These are phyloP conservation scores for Thera britannica DNA, from an alignment of 2,888 invertebrate species.

Conservation along the genomic window DNA sequence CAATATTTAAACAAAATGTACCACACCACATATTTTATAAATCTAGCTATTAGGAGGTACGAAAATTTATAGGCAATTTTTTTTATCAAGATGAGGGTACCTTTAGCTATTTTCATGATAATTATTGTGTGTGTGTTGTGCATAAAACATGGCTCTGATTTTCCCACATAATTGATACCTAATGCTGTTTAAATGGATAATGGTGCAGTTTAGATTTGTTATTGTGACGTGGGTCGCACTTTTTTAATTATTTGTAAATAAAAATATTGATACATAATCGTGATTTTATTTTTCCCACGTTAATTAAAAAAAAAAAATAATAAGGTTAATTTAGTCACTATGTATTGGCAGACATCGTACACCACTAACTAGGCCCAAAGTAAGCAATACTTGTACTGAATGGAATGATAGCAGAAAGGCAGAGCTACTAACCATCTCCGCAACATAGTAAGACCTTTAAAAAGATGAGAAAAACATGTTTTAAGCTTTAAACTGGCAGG, in stretches of 20 bases:
- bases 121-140: constrained; percentile 3
- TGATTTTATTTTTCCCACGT: constrained; percentile 37
- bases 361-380: too few relatives aligned
- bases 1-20: constrained; percentile 17
- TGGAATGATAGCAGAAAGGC: too few relatives aligned
- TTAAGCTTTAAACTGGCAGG: too few relatives aligned
- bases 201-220: constrained; percentile 61
- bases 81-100: constrained; percentile 3
- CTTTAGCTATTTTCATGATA: background rate
- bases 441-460: too few relatives aligned
- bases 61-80: constrained; percentile 1
- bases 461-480: too few relatives aligned
- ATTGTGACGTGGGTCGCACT: constrained; percentile 63
- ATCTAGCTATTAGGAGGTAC: background rate
- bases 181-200: constrained; percentile 38
- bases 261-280: constrained; percentile 59
- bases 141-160: background rate
- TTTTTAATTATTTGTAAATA: constrained; percentile 77
- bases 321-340: too few relatives aligned
- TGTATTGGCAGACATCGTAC: too few relatives aligned
- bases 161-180: background rate
- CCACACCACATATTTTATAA: background rate
- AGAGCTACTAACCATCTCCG: too few relatives aligned
- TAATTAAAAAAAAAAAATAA: background rate
- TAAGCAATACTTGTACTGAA: too few relatives aligned